Percentiles rank a stretch among this genome's conserved stretches.
Conservation (phyloP, 2,888 invertebrate species). For the Temnothorax unifasciatus region DNA sequence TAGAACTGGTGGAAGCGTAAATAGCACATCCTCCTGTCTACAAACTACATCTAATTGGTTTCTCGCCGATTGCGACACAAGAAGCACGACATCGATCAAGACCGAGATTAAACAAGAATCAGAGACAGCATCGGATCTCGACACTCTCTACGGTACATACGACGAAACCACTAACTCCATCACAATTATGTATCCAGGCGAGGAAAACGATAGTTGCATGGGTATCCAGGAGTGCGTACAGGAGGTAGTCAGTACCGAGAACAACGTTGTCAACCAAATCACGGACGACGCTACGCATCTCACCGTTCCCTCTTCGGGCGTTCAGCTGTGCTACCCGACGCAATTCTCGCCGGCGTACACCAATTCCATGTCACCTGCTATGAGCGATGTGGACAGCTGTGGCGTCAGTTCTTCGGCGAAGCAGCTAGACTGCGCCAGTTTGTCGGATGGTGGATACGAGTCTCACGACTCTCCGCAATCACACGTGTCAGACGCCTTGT, state of each 20-base stretch:
- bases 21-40: not conserved
- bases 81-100: constrained; percentile 63
- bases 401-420: not conserved
- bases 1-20: constrained; percentile 87
- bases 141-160: constrained; percentile 91
- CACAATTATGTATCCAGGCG: constrained; percentile 90
- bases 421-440: constrained; percentile 40
- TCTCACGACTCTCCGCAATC: constrained; percentile 89
- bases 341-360: constrained; percentile 79
- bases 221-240: constrained; percentile 81
- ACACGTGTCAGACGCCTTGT: constrained; percentile 85
- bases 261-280: not conserved
- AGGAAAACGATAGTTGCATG: constrained; percentile 86
- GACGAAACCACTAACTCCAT: constrained; percentile 92
- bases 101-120: constrained; percentile 80
- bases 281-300: constrained; percentile 5
- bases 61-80: constrained; percentile 2
- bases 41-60: constrained; percentile 48
- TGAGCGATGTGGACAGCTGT: constrained; percentile 75
- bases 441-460: constrained; percentile 90
- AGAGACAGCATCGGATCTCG: constrained; percentile 86
- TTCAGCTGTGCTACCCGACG: constrained; percentile 55
- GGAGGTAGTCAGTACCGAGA: constrained; percentile 78
- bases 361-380: constrained; percentile 82
- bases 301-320: not conserved